These are phyloP conservation scores for Lagodon rhomboides DNA, from an alignment of 2,797 vertebrate species.

Conservation along the genomic window DNA sequence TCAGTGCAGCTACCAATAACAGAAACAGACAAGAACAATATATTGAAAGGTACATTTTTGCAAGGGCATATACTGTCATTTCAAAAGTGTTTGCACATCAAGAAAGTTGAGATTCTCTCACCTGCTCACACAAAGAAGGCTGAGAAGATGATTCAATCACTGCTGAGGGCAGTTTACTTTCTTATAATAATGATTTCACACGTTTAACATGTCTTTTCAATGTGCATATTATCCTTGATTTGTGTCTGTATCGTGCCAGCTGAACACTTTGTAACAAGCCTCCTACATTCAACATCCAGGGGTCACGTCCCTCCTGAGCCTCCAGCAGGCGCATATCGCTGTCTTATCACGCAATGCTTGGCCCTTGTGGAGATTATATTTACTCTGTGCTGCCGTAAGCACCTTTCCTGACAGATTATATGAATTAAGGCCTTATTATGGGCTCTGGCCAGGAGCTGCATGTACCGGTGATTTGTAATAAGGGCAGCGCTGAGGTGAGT, in stretches of 20 bases:
- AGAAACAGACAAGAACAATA: not conserved
- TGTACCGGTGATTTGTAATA: slow-evolving; percentile 82
- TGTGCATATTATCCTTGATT: not conserved
- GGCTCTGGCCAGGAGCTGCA: slow-evolving; percentile 74
- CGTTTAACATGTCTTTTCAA: not conserved
- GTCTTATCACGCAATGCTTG: slow-evolving; percentile 58
- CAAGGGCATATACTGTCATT: not conserved
- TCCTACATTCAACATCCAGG: slow-evolving; percentile 28
- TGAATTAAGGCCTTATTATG: slow-evolving; percentile 83
- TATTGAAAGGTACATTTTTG: slow-evolving; percentile 5
- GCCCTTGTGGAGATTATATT: slow-evolving; percentile 76
- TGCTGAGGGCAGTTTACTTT: not conserved
- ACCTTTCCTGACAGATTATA: slow-evolving; percentile 84
- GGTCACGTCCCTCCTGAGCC: slow-evolving; percentile 30
- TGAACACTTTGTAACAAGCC: slow-evolving; percentile 9
- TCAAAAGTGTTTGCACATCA: not conserved
- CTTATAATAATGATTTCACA: not conserved
- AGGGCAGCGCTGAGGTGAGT: slow-evolving; percentile 83
- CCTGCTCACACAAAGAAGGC: not conserved
- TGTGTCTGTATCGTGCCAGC: not conserved
- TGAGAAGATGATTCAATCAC: not conserved
- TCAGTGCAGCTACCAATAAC: not conserved
- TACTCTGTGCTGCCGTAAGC: slow-evolving; percentile 80
- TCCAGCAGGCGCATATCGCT: slow-evolving; percentile 55
- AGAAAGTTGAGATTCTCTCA: not conserved